Conservation (phyloP, 2,113 vertebrate genomes). For the Bujurquina vittata region DNA sequence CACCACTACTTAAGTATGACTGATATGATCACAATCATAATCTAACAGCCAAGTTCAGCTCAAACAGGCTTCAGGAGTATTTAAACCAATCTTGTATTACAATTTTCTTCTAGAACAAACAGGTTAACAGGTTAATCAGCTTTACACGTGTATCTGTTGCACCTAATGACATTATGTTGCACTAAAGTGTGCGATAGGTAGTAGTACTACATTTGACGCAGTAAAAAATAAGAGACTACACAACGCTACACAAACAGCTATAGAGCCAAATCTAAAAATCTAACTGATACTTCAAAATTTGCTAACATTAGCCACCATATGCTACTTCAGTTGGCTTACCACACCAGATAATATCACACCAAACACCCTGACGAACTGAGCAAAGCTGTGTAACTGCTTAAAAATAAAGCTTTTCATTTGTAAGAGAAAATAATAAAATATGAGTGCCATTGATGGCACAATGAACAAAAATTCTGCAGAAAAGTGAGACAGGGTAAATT, state of each 20-base stretch:
- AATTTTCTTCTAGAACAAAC: neutral
- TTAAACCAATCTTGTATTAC: neutral
- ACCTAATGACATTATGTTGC: neutral
- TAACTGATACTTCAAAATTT: neutral
- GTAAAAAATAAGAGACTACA: neutral
- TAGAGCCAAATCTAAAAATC: neutral
- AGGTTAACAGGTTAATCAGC: neutral
- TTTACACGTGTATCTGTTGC: neutral
- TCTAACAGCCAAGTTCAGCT: constrained; percentile 19
- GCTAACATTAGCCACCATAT: neutral
- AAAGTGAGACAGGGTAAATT: neutral
- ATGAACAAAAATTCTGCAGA: neutral
- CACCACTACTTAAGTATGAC: neutral
- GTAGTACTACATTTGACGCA: too few species aligned
- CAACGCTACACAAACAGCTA: neutral
- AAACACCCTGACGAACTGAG: neutral
- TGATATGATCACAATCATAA: constrained; percentile 30
- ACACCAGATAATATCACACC: neutral
- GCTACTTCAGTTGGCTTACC: neutral
- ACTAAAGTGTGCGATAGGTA: neutral
- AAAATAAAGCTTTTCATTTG: neutral
- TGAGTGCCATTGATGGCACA: too few species aligned
- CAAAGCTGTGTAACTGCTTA: neutral
- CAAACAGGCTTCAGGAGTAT: neutral
- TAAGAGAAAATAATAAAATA: neutral